Percentiles rank a stretch among this genome's conserved stretches.
Conservation (phyloP, 2,113 vertebrate species). For the Aepyceros melampus region DNA sequence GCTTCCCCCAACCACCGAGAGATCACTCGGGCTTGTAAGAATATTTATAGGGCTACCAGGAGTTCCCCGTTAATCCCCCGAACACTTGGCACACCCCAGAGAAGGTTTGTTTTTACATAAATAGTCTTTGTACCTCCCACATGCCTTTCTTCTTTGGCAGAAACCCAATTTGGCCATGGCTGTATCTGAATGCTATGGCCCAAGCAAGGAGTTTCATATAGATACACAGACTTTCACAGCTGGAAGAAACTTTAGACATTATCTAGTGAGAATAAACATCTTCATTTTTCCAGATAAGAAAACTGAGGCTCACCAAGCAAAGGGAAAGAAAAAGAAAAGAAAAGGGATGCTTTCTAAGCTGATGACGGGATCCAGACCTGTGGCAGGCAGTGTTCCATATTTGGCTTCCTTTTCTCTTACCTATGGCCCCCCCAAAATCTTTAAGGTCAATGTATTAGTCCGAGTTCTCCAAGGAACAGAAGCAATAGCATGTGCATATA, state of each 20-base stretch:
- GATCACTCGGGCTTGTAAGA: slow-evolving; percentile 8
- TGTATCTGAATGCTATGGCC: neutral
- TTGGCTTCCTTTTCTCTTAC: neutral
- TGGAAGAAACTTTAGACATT: neutral
- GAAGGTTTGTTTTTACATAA: slow-evolving; percentile 24
- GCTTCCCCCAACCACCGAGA: slow-evolving; percentile 40
- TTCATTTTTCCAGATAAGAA: neutral
- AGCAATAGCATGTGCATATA: neutral
- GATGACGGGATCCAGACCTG: neutral
- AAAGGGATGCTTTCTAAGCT: neutral
- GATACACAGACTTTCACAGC: neutral
- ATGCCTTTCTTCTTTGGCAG: slow-evolving; percentile 14
- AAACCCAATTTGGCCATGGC: neutral
- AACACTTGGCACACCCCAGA: neutral
- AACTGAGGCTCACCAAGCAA: neutral
- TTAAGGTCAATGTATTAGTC: neutral
- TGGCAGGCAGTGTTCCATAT: neutral
- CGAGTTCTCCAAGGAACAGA: neutral
- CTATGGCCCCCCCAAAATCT: neutral
- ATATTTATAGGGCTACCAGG: slow-evolving; percentile 54
- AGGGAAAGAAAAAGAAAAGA: neutral
- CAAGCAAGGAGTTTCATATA: neutral
- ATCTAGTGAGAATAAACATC: neutral
- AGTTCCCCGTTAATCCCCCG: slow-evolving; percentile 60
- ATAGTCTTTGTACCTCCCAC: slow-evolving; percentile 1